Conservation (phyloP, 2,113 vertebrate species). For the Tonatia bakeri region DNA sequence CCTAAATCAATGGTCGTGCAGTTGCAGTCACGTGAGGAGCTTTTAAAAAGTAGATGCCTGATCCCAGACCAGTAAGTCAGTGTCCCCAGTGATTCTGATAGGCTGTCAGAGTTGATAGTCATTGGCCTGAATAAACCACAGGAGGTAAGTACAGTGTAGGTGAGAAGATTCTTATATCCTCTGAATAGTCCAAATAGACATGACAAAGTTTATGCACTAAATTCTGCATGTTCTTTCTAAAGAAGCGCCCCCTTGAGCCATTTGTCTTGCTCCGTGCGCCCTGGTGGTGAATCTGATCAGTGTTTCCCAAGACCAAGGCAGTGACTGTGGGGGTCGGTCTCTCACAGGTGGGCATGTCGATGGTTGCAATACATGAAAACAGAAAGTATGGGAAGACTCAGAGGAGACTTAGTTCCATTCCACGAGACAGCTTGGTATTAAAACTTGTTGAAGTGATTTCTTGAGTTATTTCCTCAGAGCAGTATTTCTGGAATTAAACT, state of each 20-base stretch:
- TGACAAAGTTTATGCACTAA: neutral
- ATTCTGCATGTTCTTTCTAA: neutral
- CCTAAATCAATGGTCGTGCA: neutral
- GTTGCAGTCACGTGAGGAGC: neutral
- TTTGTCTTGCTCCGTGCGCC: slow-evolving; percentile 2
- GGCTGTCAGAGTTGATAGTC: neutral
- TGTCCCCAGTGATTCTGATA: neutral
- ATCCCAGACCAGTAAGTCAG: neutral
- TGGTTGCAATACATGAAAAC: neutral
- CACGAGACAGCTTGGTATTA: neutral
- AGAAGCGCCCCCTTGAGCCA: neutral
- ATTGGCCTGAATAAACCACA: neutral
- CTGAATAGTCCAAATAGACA: neutral
- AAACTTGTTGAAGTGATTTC: slow-evolving; percentile 16
- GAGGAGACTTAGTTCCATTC: neutral
- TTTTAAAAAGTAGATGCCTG: neutral
- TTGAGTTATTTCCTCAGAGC: slow-evolving; percentile 35
- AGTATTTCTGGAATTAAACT: slow-evolving; percentile 29
- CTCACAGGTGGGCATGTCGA: neutral
- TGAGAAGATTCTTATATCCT: neutral
- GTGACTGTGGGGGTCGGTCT: neutral
- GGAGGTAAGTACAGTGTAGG: neutral
- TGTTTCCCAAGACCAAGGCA: neutral
- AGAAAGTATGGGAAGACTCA: neutral
- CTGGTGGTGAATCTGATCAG: neutral